Base-by-base conservation (phyloP, 2,113 vertebrate genomes). In the Pica pica region DNA sequence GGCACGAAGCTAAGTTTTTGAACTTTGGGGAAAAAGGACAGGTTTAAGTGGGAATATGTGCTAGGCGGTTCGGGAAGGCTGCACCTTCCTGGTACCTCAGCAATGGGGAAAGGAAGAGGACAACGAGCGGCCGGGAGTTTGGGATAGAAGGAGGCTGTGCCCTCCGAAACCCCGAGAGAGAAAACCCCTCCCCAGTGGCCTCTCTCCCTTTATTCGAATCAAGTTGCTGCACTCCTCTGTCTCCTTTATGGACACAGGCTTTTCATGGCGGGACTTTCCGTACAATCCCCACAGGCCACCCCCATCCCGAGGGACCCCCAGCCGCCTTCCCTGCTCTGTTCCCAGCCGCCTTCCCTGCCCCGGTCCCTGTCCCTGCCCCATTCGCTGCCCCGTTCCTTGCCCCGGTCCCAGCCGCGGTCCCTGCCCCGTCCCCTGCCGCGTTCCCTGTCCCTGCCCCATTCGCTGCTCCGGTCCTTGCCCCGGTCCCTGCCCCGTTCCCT, bases 1-100 rank as follows among this genome's bases (percentile, higher is more conserved):
- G 2, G 5, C 37, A n/a, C 19, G 23, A 42, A 3, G 6, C 49
- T 5, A 39, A 55, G 5, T 4, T 55, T 3, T 3, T 44, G 9
- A 24, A 24, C 39, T 65, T 31, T 12, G 39, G 39, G 39, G 31
- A 6, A 1, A 44, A 79, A 65, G 6, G 3, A 23, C 15, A 7
- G 2, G 16, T 24, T 35, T 2, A 9, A 59, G 4, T 7, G 59
- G 21, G 22, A 4, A 33, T 16, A 2, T 19, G 74, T 1, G 18
- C 22, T 2, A 12, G 46, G 23, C 0, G 14, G 14, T 1, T n/a
- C 1, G 60, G 60, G 39, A 37, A 24, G 12, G 61, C 33, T 20
- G 77, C 33, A 24, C 33, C 16, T 20, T 6, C 49, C 39, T 24
- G 31, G 31, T 23, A 9, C 39, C 75, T 42, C 31, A 6, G 60